Evolutionary conservation across 2,888 invertebrate species (phyloP), one percentile per base, ranked within the genome.

Genomic region (Drosophila nr. perissopoda): DNA sequence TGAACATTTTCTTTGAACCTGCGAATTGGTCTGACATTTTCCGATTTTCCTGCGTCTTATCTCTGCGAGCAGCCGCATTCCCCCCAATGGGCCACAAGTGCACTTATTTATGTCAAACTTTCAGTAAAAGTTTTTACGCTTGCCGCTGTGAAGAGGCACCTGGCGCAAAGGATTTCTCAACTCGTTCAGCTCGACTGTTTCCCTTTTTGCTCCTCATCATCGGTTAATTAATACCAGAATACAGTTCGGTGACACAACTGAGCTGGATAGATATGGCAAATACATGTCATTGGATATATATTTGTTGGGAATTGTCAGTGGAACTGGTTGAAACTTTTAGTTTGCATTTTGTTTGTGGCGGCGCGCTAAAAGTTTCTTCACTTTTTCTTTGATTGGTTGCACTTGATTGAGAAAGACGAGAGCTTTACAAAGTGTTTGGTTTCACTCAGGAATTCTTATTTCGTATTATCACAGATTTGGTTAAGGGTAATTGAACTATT

Each of bases 81-180:
- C 36, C 18, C 27, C 16, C 29, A 29, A 31, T 45, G 76, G 64
- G 61, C 72, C 62, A 62, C 51, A 59, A 68, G 54, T 75, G 79
- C 76, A 78, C 79, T 78, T 79, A 79, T 79, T 75, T 79, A 79
- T 76, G 76, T 66, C 73, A 79, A 78, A 79, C 49, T 78, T 78
- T 48, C 42, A 48, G 54, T 16, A 49, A 62, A 79, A 78, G 63
- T 76, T 79, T 79, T 63, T 58, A 36, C 49, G 49, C 11, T 48
- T 48, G 21, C 38, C 3, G 29, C 49, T 51, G 52, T 62, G 48
- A 10, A 49, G 73, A 69, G 62, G 62, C 78, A 77, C 73, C 68
- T 72, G 71, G 45, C 42, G 49, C 59, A 63, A 57, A 72, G 62
- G 60, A 66, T 69, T 71, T 59, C 56, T 48, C 54, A 78, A 64